phyloP scores from a whole-genome alignment of 1,140 invertebrate species.

The Zaprionus davidi region DNA sequence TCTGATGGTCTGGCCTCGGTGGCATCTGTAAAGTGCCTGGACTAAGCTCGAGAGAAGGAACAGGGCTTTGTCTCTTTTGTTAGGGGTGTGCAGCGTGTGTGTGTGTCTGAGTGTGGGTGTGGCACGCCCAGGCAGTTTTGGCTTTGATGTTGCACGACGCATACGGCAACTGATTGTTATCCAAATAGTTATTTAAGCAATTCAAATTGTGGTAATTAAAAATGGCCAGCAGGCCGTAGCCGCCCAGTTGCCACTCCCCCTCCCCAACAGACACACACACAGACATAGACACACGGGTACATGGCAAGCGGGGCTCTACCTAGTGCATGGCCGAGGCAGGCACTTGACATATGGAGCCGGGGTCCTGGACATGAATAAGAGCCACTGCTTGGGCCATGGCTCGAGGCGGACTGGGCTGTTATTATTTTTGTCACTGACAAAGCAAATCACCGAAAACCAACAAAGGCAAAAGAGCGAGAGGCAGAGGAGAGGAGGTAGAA shows the following conservation, averaged over 20 bases:
- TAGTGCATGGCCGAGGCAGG: constrained; percentile 48
- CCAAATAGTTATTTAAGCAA: constrained; percentile 81
- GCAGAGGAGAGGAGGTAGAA: background rate
- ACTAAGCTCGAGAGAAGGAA: constrained; percentile 21
- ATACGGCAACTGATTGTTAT: constrained; percentile 62
- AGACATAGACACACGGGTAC: background rate
- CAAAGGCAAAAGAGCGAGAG: constrained; percentile 48
- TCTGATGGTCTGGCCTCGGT: background rate
- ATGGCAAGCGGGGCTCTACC: constrained; percentile 16
- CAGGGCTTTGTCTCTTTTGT: constrained; percentile 21
- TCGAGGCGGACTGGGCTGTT: constrained; percentile 67
- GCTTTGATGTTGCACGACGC: constrained; percentile 51
- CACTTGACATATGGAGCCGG: constrained; percentile 72
- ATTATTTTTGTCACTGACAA: constrained; percentile 82
- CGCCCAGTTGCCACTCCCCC: background rate
- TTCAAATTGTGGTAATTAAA: constrained; percentile 83
- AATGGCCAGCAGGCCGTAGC: constrained; percentile 57
- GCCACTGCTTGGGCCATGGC: constrained; percentile 50
- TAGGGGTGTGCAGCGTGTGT: constrained; percentile 17
- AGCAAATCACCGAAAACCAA: constrained; percentile 82
- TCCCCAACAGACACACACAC: constrained; percentile 12
- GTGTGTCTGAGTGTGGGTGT: constrained; percentile 2
- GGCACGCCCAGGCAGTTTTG: constrained; percentile 20
- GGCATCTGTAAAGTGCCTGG: constrained; percentile 7
- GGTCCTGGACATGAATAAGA: constrained; percentile 36